Conservation (phyloP, 2,888 invertebrate species). For the Octodonta nipae region DNA sequence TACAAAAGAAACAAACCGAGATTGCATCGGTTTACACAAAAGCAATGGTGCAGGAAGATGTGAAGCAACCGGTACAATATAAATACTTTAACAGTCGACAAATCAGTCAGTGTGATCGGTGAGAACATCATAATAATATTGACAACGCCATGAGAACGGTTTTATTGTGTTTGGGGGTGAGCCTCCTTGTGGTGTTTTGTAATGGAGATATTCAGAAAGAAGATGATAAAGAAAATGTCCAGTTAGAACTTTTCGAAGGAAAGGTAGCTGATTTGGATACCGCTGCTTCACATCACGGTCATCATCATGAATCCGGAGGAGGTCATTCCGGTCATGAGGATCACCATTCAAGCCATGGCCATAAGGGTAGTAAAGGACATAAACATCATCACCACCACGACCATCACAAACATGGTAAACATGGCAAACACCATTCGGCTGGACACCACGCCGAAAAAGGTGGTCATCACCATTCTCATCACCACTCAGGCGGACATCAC, state of each 20-base stretch:
- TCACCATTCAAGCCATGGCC: constrained; percentile 56
- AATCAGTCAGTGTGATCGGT: constrained; percentile 14
- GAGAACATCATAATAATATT: constrained; percentile 5
- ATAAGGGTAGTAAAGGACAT: constrained; percentile 70
- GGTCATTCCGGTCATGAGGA: constrained; percentile 55
- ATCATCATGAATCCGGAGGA: constrained; percentile 54
- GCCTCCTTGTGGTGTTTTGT: constrained; percentile 16
- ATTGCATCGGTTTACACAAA: constrained; percentile 11
- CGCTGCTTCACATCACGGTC: constrained; percentile 29
- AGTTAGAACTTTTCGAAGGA: constrained; percentile 1
- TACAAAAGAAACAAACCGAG: constrained; percentile 3
- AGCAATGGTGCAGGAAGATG: constrained; percentile 26
- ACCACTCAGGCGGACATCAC: constrained; percentile 61
- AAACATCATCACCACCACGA: constrained; percentile 60
- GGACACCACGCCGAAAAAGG: constrained; percentile 65
- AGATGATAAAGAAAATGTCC: constrained; percentile 8
- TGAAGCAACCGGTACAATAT: constrained; percentile 22
- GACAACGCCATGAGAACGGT: constrained; percentile 24
- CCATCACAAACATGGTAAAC: constrained; percentile 61
- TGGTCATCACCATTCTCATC: constrained; percentile 68
- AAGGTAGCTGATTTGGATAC: constrained; percentile 34
- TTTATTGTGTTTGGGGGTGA: constrained; percentile 25
- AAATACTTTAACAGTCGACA: constrained; percentile 19
- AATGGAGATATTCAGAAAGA: constrained; percentile 10
- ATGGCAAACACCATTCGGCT: constrained; percentile 65